phyloP scores from a whole-genome alignment of 2,113 vertebrate genomes.

The Silurus meridionalis region DNA sequence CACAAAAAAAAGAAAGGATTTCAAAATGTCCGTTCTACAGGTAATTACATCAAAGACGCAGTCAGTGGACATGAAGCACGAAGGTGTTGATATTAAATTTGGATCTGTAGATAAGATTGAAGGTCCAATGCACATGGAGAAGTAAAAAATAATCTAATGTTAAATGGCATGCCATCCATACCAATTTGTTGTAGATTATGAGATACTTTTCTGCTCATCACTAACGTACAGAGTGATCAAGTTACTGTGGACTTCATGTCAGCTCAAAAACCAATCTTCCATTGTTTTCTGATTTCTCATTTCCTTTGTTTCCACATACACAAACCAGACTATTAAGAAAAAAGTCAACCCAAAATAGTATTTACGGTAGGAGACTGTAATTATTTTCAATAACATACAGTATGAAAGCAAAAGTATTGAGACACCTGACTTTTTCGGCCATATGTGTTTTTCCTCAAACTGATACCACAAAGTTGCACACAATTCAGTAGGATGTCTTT shows the following conservation, averaged over 20 bases:
- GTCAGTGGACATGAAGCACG: background rate
- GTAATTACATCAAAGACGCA: background rate
- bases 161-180: background rate
- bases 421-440: too few relatives aligned
- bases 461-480: too few relatives aligned
- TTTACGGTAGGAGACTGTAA: conserved; percentile 6
- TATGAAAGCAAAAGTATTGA: too few relatives aligned
- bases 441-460: too few relatives aligned
- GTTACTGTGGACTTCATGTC: background rate
- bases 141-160: background rate
- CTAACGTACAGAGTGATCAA: background rate
- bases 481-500: too few relatives aligned
- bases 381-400: background rate
- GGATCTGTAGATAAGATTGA: background rate
- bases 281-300: background rate
- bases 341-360: background rate
- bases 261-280: too few relatives aligned
- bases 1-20: background rate
- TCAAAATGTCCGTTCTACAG: background rate
- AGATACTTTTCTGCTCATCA: background rate
- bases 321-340: conserved; percentile 12
- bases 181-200: background rate
- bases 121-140: background rate
- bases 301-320: conserved; percentile 2
- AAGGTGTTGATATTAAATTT: background rate